Evolutionary conservation across 2,113 vertebrate genomes (phyloP), one percentile per base, ranked within the genome.

Genomic region (Calonectris borealis): DNA sequence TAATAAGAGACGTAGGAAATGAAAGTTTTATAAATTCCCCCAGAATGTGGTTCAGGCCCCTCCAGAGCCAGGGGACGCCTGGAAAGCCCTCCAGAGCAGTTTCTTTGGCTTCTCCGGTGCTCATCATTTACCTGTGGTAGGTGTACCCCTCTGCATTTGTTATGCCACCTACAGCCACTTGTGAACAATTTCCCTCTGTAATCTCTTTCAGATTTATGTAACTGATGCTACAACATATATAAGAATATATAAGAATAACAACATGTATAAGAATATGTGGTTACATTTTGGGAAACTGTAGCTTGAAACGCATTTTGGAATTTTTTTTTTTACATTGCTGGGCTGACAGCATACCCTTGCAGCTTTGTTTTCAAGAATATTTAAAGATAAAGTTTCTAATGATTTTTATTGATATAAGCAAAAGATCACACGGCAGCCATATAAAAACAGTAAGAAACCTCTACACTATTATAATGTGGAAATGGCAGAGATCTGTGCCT

Each of bases 161-260:
- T 78, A 93, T 94, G 75, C 83, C 86, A 91, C 93, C 91, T 82
- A 91, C 89, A 86, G 80, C 79, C 83, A 64, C 76, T 27, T 66
- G 60, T 90, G 92, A 96, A 91, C 38, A 51, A 70, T 64, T 90
- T 92, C 44, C 61, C 68, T 83, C 81, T 65, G 34, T 62, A 85
- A 92, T 60, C 44, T 93, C 82, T 89, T 93, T 58, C 66, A 64
- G 80, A 46, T 24, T 95, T 96, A 93, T 54, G 48, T 96, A 90
- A 95, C 87, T 71, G 81, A 83, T 5, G 11, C 46, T 48, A 57
- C 42, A 79, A 65, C 34, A 78, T 34, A 60, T 22, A 20, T 51
- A 79, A 55, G 60, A 82, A 86, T 51, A 70, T 51, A 40, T 40
- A 40, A 40, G 40, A 40, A 40, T 40, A 40, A 57, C 42, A 79